Percentiles rank a stretch among this genome's conserved stretches.
phyloP scores from a whole-genome alignment of 37 sponge, comb jelly and placozoan species.

The Dysidea cf. avara region DNA sequence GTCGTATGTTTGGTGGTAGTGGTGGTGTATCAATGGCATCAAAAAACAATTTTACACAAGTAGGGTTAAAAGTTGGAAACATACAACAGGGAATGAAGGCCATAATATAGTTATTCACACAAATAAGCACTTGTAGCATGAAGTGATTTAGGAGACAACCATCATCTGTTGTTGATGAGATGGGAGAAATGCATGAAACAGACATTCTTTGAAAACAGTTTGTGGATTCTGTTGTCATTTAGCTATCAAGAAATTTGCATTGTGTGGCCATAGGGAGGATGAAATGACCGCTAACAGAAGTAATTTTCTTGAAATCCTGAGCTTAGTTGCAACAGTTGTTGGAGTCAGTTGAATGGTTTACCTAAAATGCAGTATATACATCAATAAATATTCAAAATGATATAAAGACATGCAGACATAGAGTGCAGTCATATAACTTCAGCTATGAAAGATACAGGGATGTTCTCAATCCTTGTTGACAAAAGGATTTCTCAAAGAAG shows the following conservation, averaged over 20 bases:
- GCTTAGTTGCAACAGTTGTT: constrained; percentile 44
- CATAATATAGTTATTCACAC: constrained; percentile 41
- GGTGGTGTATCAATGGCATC: constrained; percentile 18
- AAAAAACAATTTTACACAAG: constrained; percentile 22
- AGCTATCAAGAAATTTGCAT: constrained; percentile 62
- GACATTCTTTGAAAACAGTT: constrained; percentile 60
- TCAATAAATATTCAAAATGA: constrained; percentile 60
- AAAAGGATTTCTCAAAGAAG: constrained; percentile 58
- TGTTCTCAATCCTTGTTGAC: constrained; percentile 59
- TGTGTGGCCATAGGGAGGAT: constrained; percentile 58
- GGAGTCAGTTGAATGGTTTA: constrained; percentile 1
- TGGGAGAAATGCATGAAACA: constrained; percentile 19
- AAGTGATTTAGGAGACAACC: constrained; percentile 26
- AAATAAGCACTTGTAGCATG: constrained; percentile 33
- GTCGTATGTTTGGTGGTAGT: constrained; percentile 58
- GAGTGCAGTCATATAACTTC: constrained; percentile 24
- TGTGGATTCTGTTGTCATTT: constrained; percentile 56
- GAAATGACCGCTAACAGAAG: constrained; percentile 55
- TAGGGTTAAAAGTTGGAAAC: constrained; percentile 63
- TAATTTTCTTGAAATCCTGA: constrained; percentile 50
- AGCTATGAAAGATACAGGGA: constrained; percentile 44
- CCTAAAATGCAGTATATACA: constrained; percentile 69
- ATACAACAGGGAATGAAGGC: constrained; percentile 44
- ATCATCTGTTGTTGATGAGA: constrained; percentile 33
- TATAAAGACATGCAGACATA: constrained; percentile 57